Conservation (phyloP, 2,888 invertebrate genomes). For the Nebria salina region DNA sequence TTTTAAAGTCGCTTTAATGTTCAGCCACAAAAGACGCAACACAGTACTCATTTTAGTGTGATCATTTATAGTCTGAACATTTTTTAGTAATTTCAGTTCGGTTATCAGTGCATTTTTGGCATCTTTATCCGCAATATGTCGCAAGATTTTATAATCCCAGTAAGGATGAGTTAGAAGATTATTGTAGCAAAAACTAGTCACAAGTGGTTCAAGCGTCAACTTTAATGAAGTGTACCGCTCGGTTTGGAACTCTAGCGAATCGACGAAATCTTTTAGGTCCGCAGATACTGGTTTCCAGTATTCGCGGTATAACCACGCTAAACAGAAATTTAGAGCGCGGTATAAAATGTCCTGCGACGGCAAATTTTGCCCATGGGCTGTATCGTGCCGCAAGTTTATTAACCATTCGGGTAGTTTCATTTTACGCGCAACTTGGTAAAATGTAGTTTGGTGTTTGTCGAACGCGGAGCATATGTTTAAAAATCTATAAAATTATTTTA, state of each 20-base stretch:
- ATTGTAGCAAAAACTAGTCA: constrained; percentile 62
- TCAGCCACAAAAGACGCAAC: constrained; percentile 37
- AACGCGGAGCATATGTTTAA: constrained; percentile 60
- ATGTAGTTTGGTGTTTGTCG: constrained; percentile 58
- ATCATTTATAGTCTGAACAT: constrained; percentile 15
- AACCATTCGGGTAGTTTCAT: constrained; percentile 82
- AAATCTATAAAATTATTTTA: constrained; percentile 55
- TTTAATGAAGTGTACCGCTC: constrained; percentile 54
- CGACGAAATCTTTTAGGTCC: constrained; percentile 63
- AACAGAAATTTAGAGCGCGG: constrained; percentile 70
- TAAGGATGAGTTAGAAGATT: constrained; percentile 62
- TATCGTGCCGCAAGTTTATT: constrained; percentile 79
- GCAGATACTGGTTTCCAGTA: constrained; percentile 72
- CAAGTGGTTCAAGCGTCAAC: constrained; percentile 58
- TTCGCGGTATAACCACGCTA: constrained; percentile 74
- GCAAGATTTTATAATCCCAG: constrained; percentile 61
- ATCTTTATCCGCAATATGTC: constrained; percentile 58
- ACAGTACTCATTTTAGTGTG: constrained; percentile 31
- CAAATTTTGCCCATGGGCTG: constrained; percentile 76
- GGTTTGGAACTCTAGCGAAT: constrained; percentile 53
- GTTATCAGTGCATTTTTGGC: constrained; percentile 57
- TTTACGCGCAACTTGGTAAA: constrained; percentile 69
- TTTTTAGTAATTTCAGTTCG: constrained; percentile 60
- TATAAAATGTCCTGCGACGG: constrained; percentile 73
- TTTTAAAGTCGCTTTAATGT: constrained; percentile 43